These are phyloP conservation scores for Drosophila neocordata DNA, from an alignment of 1,140 invertebrate species.

Conservation along the genomic window DNA sequence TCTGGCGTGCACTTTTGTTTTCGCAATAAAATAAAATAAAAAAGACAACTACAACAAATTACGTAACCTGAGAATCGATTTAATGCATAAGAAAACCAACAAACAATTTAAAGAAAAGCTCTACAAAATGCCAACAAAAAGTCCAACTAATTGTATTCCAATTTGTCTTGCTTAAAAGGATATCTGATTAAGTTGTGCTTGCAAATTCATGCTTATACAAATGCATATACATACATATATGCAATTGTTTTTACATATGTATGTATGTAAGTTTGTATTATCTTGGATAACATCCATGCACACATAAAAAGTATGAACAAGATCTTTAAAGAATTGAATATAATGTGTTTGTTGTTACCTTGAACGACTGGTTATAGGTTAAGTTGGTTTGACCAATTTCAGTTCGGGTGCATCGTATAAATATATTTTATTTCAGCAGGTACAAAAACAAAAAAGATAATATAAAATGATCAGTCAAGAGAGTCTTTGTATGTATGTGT, in stretches of 20 bases:
- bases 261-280: not conserved
- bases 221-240: not conserved
- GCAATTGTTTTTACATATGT: not conserved
- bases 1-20: conserved; percentile 42
- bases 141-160: not conserved
- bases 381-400: conserved; percentile 34
- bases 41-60: not conserved
- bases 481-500: conserved; percentile 7
- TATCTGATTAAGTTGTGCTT: too few species aligned
- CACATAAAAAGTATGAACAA: not conserved
- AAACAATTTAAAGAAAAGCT: not conserved
- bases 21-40: conserved; percentile 1
- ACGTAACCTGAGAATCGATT: not conserved
- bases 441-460: conserved; percentile 59
- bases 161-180: not conserved
- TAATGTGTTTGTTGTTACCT: conserved; percentile 55
- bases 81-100: not conserved
- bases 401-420: conserved; percentile 43
- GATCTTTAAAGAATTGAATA: conserved; percentile 4
- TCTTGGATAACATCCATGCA: not conserved
- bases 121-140: not conserved
- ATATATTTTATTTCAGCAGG: conserved; percentile 45
- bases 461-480: conserved; percentile 19
- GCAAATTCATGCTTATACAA: not conserved
- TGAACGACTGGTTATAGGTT: conserved; percentile 64